Percentiles rank a stretch among this genome's conserved stretches.
Evolutionary conservation across 2,113 vertebrate species (phyloP).

Genomic region (Spermophilus dauricus): DNA sequence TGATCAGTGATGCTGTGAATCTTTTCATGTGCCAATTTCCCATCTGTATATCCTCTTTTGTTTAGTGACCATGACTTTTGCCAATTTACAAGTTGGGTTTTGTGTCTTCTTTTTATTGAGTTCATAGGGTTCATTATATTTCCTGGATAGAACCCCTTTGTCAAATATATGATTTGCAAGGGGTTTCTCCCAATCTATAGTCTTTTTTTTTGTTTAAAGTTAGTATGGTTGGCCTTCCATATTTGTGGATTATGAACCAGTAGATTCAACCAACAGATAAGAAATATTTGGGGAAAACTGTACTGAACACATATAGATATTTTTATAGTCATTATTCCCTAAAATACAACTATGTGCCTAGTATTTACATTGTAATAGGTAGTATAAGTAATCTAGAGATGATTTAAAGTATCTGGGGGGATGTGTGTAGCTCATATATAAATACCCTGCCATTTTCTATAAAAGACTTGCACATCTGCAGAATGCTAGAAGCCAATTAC

Average conservation of each 20-base stretch:
- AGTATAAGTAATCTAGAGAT: no score
- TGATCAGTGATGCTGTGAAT: background rate
- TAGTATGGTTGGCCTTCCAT: background rate
- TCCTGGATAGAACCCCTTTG: background rate
- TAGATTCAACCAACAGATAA: background rate
- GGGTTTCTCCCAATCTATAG: background rate
- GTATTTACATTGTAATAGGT: no score
- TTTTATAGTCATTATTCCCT: no score
- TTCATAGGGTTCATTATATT: background rate
- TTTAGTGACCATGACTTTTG: constrained; percentile 34
- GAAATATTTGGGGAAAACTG: background rate
- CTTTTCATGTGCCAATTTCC: background rate
- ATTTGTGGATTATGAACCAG: background rate
- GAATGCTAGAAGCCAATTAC: no score
- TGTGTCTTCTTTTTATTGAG: background rate
- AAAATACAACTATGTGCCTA: no score
- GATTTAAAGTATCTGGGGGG: no score
- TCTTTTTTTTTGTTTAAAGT: background rate
- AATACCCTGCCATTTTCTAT: no score
- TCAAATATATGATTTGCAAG: constrained; percentile 2
- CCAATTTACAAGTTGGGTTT: background rate
- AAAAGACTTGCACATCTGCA: no score
- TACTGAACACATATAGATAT: no score
- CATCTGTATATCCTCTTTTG: background rate
- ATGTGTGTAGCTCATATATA: no score